A percentile compares a stretch with the other conserved stretches of the same genome.
phyloP scores from a whole-genome alignment of 2,888 invertebrate species.

The Hypsopygia costalis region DNA sequence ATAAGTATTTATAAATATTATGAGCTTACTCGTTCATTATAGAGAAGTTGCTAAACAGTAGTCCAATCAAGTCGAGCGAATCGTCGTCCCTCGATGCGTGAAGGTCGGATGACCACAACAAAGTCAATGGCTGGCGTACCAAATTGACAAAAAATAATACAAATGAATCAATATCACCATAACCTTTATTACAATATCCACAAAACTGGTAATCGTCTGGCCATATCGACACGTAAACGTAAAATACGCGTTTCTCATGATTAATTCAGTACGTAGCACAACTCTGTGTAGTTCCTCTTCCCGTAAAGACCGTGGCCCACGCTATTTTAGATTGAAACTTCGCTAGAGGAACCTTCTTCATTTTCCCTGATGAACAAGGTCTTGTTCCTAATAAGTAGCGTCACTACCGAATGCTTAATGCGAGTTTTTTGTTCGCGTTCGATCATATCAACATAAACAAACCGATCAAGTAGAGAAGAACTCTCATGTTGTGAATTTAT shows the following conservation, averaged over 20 bases:
- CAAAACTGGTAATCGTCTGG: not conserved
- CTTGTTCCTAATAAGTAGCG: too few relatives aligned
- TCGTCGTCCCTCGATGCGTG: slow-evolving; percentile 10
- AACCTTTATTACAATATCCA: not conserved
- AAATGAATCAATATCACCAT: not conserved
- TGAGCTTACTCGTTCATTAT: not conserved
- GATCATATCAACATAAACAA: too few relatives aligned
- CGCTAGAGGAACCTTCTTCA: not conserved
- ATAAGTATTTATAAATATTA: too few relatives aligned
- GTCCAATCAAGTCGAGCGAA: slow-evolving; percentile 1
- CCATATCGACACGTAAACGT: not conserved
- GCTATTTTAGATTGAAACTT: too few relatives aligned
- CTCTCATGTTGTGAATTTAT: too few relatives aligned
- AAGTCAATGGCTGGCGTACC: slow-evolving; percentile 4
- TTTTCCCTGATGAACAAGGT: not conserved
- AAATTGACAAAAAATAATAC: not conserved
- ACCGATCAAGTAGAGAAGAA: too few relatives aligned
- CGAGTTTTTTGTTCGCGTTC: too few relatives aligned
- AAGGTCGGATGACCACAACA: slow-evolving; percentile 11
- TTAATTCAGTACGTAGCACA: slow-evolving; percentile 2
- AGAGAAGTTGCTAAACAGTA: slow-evolving; percentile 1
- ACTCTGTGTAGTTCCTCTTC: not conserved
- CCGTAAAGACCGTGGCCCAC: not conserved
- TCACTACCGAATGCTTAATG: too few relatives aligned
- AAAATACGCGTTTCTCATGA: not conserved